phyloP scores from a whole-genome alignment of 2,113 vertebrate species.

The Neogobius melanostomus region DNA sequence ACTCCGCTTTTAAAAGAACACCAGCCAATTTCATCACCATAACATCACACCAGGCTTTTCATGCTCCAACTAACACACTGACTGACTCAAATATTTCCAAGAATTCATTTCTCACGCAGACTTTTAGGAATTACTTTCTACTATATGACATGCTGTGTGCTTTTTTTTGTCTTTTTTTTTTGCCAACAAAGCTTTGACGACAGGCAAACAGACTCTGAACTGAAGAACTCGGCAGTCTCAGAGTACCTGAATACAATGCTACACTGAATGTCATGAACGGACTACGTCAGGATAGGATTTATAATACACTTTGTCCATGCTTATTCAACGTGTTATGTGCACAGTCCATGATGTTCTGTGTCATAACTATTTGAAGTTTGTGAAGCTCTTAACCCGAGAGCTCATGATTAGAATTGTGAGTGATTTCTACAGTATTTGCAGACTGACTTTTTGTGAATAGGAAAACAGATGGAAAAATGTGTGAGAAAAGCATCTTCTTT shows the following conservation, averaged over 20 bases:
- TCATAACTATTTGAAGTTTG: no score
- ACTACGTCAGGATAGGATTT: background rate
- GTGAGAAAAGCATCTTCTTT: no score
- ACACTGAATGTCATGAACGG: background rate
- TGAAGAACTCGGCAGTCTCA: background rate
- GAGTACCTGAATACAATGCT: background rate
- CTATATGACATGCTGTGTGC: background rate
- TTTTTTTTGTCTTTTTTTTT: background rate
- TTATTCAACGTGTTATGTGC: background rate
- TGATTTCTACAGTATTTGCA: no score
- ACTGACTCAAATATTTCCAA: background rate
- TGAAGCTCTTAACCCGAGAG: no score
- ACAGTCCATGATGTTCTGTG: background rate
- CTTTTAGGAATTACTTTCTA: background rate
- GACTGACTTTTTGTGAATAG: no score
- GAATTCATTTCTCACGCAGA: background rate
- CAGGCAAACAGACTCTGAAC: background rate
- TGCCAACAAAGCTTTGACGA: background rate
- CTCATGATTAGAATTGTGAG: no score
- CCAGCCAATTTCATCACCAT: background rate
- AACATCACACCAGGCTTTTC: background rate
- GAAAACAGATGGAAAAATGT: no score
- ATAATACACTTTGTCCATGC: background rate
- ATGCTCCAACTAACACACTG: background rate
- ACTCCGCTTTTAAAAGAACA: constrained; percentile 20